Conservation (phyloP, 2,888 invertebrate genomes). For the Conomelus anceps region DNA sequence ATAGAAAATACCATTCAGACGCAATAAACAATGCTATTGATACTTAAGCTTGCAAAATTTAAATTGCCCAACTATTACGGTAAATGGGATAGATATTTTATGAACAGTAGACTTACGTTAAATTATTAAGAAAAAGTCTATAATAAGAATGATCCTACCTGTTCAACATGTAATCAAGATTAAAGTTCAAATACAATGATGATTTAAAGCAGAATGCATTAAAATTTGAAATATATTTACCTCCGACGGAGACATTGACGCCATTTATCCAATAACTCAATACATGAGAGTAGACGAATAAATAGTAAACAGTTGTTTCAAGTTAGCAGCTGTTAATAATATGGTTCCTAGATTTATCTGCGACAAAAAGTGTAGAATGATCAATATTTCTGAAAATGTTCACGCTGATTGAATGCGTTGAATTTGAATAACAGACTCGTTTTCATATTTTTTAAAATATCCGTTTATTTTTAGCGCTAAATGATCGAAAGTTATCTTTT, state of each 20-base stretch:
- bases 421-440: no score
- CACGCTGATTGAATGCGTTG: no score
- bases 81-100: background rate
- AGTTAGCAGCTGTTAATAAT: background rate
- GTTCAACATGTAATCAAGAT: background rate
- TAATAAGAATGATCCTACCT: background rate
- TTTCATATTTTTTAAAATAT: no score
- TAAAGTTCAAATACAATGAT: background rate
- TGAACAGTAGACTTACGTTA: background rate
- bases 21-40: background rate
- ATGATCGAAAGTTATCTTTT: no score
- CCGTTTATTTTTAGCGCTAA: no score
- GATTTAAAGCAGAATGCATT: background rate
- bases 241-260: slow-evolving; percentile 13
- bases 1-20: no score
- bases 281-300: background rate
- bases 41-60: background rate
- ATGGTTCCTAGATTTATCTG: background rate
- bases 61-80: background rate
- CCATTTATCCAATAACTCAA: background rate
- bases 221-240: background rate
- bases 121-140: background rate
- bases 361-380: background rate
- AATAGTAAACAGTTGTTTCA: background rate
- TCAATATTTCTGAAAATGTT: background rate